phyloP scores from a whole-genome alignment of 2,113 vertebrate genomes.

The Chitala chitala region DNA sequence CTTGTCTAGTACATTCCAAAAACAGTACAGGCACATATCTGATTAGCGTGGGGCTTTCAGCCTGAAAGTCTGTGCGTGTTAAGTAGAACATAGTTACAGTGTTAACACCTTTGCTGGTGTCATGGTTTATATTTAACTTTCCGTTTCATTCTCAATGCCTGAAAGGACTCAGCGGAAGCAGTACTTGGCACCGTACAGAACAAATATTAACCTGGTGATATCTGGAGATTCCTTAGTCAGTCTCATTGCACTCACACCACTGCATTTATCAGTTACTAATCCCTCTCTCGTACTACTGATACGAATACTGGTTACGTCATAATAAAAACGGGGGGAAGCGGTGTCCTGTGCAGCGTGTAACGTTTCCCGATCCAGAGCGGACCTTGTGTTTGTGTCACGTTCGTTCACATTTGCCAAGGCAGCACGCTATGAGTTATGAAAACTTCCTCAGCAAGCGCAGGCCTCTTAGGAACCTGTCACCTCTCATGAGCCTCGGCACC shows the following conservation, averaged over 20 bases:
- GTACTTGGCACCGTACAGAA: not conserved
- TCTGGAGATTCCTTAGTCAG: not conserved
- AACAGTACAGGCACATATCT: not conserved
- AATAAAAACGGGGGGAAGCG: too few relatives aligned
- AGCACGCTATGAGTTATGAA: not conserved
- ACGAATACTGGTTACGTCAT: too few relatives aligned
- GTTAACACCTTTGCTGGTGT: constrained; percentile 12
- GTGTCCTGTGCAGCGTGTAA: not conserved
- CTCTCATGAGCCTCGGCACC: not conserved
- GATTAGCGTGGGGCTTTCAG: not conserved
- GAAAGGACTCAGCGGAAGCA: constrained; percentile 12
- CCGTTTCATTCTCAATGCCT: constrained; percentile 2
- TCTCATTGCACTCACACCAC: not conserved
- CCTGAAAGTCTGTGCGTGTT: not conserved
- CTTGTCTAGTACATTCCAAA: too few relatives aligned
- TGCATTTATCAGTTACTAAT: not conserved
- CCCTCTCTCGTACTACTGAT: too few relatives aligned
- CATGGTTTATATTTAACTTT: constrained; percentile 38
- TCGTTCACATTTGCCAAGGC: not conserved
- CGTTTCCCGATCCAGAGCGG: not conserved
- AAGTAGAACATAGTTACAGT: constrained; percentile 1
- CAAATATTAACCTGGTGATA: constrained; percentile 22
- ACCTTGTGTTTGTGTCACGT: not conserved
- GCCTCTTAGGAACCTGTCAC: not conserved
- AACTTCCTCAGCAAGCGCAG: not conserved